phyloP scores from a whole-genome alignment of 2,888 invertebrate species.

The Camptogramma bilineatum region DNA sequence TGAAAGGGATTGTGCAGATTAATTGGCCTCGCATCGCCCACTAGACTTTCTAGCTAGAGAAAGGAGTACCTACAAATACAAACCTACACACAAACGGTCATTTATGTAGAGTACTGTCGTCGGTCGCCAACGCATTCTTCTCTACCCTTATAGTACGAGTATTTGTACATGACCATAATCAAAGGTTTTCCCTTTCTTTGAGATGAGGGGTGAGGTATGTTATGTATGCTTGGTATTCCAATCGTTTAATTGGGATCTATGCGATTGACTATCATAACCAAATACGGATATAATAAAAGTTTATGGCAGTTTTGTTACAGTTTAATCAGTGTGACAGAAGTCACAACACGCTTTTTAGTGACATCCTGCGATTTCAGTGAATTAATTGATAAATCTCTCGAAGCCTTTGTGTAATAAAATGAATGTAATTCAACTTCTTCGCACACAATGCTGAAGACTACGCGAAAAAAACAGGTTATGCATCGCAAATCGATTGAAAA shows the following conservation, averaged over 20 bases:
- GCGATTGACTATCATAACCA: not conserved
- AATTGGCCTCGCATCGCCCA: conserved; percentile 38
- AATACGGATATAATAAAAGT: not conserved
- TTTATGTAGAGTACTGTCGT: conserved; percentile 13
- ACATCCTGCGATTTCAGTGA: conserved; percentile 20
- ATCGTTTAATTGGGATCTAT: too few relatives aligned
- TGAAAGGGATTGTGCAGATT: conserved; percentile 36
- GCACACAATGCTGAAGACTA: conserved; percentile 29
- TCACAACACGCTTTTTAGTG: conserved; percentile 20
- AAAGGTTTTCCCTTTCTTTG: not conserved
- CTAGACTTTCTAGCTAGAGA: conserved; percentile 45
- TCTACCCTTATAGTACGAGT: not conserved
- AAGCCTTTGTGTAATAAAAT: conserved; percentile 35
- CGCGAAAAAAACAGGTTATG: conserved; percentile 19
- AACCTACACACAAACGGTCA: conserved; percentile 23
- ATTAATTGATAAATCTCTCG: conserved; percentile 24
- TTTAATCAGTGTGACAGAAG: not conserved
- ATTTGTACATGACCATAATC: not conserved
- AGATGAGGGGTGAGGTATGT: not conserved
- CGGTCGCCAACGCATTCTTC: conserved; percentile 14
- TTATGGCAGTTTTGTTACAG: not conserved
- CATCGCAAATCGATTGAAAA: conserved; percentile 24
- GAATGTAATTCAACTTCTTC: conserved; percentile 28
- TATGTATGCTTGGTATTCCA: not conserved
- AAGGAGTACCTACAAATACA: conserved; percentile 29